Conservation (phyloP, 2,113 vertebrate species). For the Phyllostomus discolor region DNA sequence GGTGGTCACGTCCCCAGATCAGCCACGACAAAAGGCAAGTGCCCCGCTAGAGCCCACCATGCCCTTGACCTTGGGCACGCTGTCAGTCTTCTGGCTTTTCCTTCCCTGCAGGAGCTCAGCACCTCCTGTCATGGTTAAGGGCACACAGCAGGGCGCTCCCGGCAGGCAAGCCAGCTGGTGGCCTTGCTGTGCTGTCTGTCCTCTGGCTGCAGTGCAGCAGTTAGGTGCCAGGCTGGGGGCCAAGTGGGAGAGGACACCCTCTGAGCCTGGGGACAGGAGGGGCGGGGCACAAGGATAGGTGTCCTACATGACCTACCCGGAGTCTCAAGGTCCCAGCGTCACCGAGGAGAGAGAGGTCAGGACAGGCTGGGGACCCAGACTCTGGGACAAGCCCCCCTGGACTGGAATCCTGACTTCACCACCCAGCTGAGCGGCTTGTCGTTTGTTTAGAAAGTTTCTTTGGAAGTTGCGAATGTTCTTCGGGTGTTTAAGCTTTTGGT, state of each 20-base stretch:
- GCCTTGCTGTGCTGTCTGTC: background rate
- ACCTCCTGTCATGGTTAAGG: too few species aligned
- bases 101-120: too few species aligned
- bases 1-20: slow-evolving; percentile 94
- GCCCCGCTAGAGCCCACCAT: fast-evolving
- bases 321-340: background rate
- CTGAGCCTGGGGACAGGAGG: fast-evolving
- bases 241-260: background rate
- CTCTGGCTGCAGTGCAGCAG: fast-evolving
- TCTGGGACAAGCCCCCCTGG: background rate
- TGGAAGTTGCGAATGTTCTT: background rate
- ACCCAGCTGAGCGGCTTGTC: background rate
- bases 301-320: too few species aligned
- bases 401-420: background rate
- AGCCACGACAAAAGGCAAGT: slow-evolving; percentile 92
- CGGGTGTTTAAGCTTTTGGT: slow-evolving; percentile 49
- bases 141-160: too few species aligned
- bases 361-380: background rate
- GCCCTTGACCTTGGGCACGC: fast-evolving
- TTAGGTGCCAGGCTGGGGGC: fast-evolving
- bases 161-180: background rate
- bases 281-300: background rate
- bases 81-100: background rate
- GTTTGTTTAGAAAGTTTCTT: background rate
- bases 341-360: background rate